Evolutionary conservation across 2,888 invertebrate genomes (phyloP), one percentile per base, ranked within the genome.

Genomic region (Agrochola lychnidis): DNA sequence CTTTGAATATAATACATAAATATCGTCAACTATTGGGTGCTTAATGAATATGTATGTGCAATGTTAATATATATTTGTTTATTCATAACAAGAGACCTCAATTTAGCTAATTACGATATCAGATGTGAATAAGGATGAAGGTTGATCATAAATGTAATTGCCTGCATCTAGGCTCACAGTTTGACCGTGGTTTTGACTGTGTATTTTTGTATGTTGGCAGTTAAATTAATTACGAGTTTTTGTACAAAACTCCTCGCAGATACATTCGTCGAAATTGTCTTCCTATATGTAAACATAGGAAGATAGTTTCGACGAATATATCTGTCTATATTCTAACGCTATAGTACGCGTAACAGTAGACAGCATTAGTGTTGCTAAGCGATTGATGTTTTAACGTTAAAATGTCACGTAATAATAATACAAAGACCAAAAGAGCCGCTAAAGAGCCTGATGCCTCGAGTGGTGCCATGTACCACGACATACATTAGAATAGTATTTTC

Each of bases 401-500:
- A 90, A 90, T 86, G 89, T 93, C 92, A 94, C 92, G 91, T 93
- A 92, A 91, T 87, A 73, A 77, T 79, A 81, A 78, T 85, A 91
- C 89, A 91, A 88, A 93, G 91, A 94, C 92, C 93, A 95, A 95
- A 95, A 94, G 94, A 92, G 94, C 95, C 95, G 95, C 95, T 94
- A 93, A 94, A 94, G 94, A 94, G 94, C 93, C 92, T 93, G 93
- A 93, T 92, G 93, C 91, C 89, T 88, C 89, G 91, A 94, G 93
- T 91, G 92, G 90, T 87, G 89, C 85, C 88, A 81, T 94, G 94
- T 94, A 93, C 93, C 92, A 91, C 94, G 93, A 96, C 96, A 96
- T 93, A 95, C 95, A 95, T 95, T 95, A 95, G 95, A 95, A 96
- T 95, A 95, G 95, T 95, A 95, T 96, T 96, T 96, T 96, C 96